Conservation (phyloP, 2,113 vertebrate species). For the Semicossyphus pulcher region DNA sequence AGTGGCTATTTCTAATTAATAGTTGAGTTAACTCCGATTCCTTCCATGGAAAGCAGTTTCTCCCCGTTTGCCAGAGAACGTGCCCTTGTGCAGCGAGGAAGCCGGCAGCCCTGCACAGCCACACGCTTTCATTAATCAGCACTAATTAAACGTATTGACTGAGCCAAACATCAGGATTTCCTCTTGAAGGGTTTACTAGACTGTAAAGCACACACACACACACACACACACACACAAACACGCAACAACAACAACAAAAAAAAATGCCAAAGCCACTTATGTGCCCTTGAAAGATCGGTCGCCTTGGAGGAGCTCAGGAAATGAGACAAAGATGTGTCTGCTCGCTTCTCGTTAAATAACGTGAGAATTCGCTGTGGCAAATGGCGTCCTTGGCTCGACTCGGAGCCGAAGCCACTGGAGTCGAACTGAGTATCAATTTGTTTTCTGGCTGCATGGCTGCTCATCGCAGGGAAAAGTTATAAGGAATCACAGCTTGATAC, state of each 20-base stretch:
- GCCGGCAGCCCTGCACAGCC: constrained; percentile 76
- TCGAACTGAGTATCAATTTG: constrained; percentile 62
- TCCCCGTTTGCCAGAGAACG: constrained; percentile 57
- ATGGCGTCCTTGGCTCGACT: constrained; percentile 50
- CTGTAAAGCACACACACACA: constrained; percentile 73
- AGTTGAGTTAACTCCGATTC: constrained; percentile 36
- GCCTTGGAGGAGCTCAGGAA: constrained; percentile 55
- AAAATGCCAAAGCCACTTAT: constrained; percentile 44
- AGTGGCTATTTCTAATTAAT: too few species aligned
- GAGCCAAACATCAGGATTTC: constrained; percentile 78
- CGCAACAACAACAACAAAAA: constrained; percentile 8
- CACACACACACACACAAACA: constrained; percentile 56
- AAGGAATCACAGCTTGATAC: constrained; percentile 42
- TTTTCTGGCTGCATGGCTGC: constrained; percentile 56
- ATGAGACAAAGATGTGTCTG: constrained; percentile 68
- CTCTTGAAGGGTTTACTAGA: constrained; percentile 78
- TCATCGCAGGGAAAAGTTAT: constrained; percentile 36
- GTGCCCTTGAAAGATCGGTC: constrained; percentile 64
- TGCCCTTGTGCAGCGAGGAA: constrained; percentile 79
- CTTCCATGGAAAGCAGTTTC: constrained; percentile 44
- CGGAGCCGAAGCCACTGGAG: constrained; percentile 53
- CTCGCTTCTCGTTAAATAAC: constrained; percentile 70
- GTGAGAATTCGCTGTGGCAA: constrained; percentile 62
- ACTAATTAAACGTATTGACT: constrained; percentile 93
- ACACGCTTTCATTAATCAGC: constrained; percentile 88